Evolutionary conservation across 2,888 invertebrate species (phyloP).

Genomic region (Ferdinandea cuprea): DNA sequence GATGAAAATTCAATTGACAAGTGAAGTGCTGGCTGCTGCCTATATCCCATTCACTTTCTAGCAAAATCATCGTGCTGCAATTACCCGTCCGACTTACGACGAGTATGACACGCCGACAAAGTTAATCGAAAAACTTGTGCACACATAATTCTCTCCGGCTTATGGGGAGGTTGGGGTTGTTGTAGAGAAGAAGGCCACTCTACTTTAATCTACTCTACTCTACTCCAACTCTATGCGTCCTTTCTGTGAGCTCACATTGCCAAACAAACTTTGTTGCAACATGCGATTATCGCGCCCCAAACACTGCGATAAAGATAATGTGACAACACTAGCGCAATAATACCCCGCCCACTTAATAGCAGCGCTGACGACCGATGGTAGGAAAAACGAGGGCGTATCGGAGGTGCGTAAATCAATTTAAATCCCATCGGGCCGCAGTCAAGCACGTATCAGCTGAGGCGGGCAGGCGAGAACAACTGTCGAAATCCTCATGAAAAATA

Average conservation of each 20-base stretch:
- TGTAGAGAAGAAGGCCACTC: too few species aligned
- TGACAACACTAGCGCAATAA: conserved; percentile 54
- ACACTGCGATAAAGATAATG: conserved; percentile 49
- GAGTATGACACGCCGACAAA: background rate
- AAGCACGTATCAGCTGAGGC: conserved; percentile 43
- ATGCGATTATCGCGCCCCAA: conserved; percentile 53
- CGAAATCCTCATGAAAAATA: conserved; percentile 42
- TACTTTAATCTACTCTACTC: too few species aligned
- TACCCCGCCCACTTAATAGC: conserved; percentile 20
- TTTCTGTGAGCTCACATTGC: conserved; percentile 1
- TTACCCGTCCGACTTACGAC: conserved; percentile 41
- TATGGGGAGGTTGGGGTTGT: conserved; percentile 42
- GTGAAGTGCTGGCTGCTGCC: conserved; percentile 53
- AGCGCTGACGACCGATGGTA: background rate
- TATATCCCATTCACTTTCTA: conserved; percentile 56
- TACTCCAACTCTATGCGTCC: too few species aligned
- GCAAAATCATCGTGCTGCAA: conserved; percentile 66
- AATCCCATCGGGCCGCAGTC: conserved; percentile 48
- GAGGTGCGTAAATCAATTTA: conserved; percentile 54
- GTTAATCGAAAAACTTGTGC: conserved; percentile 71
- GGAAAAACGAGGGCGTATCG: background rate
- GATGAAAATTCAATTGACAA: conserved; percentile 71
- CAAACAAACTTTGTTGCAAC: conserved; percentile 32
- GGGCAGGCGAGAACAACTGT: conserved; percentile 13
- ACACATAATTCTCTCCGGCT: conserved; percentile 15